Conservation (phyloP, 2,888 invertebrate species). For the Rhingia rostrata region DNA sequence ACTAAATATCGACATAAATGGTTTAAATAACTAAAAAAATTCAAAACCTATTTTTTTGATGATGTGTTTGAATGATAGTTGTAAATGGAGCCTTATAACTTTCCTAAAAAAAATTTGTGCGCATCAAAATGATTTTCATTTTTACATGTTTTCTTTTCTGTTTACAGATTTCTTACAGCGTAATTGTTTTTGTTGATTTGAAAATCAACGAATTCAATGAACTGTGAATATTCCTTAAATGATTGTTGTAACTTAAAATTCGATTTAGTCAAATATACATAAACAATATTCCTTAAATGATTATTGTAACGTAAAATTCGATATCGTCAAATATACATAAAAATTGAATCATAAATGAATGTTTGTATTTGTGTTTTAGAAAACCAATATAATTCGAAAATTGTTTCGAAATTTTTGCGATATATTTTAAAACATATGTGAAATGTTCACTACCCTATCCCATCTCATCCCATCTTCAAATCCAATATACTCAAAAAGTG, state of each 20-base stretch:
- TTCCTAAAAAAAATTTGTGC: too few species aligned
- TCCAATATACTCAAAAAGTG: too few species aligned
- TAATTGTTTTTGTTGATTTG: constrained; percentile 76
- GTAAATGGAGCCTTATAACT: neutral
- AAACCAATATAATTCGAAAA: too few species aligned
- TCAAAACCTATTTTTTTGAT: too few species aligned
- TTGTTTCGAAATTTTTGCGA: too few species aligned
- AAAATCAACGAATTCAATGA: constrained; percentile 22
- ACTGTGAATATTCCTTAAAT: constrained; percentile 2
- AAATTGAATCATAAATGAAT: neutral
- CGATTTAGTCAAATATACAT: neutral
- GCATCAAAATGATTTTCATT: constrained; percentile 1
- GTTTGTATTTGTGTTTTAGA: too few species aligned
- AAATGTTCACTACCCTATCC: too few species aligned
- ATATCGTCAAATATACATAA: neutral
- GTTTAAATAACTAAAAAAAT: too few species aligned
- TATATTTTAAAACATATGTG: too few species aligned
- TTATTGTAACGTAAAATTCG: neutral
- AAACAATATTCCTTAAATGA: constrained; percentile 4
- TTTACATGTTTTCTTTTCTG: constrained; percentile 52
- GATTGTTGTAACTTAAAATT: neutral
- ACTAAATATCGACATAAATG: too few species aligned
- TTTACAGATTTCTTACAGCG: constrained; percentile 77
- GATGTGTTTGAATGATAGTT: too few species aligned
- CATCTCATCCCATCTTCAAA: too few species aligned